A percentile compares a stretch with the other conserved stretches of the same genome.
Conservation (phyloP, 2,113 vertebrate species). For the Spea bombifrons region DNA sequence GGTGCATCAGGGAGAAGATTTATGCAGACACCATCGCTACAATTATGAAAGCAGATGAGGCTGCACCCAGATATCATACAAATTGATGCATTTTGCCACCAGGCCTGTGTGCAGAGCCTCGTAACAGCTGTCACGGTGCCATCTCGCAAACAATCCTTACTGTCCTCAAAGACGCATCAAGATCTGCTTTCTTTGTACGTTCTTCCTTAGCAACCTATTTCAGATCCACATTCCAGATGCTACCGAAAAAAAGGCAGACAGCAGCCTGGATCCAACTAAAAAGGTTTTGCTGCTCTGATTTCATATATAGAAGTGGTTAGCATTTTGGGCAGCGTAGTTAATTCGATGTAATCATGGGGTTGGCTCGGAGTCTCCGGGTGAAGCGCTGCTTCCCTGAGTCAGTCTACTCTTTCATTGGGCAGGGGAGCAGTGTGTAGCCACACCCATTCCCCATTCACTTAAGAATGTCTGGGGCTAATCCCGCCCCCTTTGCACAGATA, state of each 20-base stretch:
- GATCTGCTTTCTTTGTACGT: constrained; percentile 7
- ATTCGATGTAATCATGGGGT: constrained; percentile 57
- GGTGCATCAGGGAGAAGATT: constrained; percentile 50
- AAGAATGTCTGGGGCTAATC: no score
- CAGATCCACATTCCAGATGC: constrained; percentile 45
- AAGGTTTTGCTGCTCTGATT: constrained; percentile 32
- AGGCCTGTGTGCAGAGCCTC: constrained; percentile 56
- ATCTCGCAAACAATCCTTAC: constrained; percentile 43
- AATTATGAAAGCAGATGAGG: constrained; percentile 61
- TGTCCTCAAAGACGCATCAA: constrained; percentile 42
- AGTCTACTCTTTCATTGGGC: no score
- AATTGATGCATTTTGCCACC: constrained; percentile 63
- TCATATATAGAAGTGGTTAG: constrained; percentile 47
- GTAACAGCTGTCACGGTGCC: constrained; percentile 61
- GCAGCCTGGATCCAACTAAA: neutral
- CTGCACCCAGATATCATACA: constrained; percentile 59
- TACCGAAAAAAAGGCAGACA: constrained; percentile 34
- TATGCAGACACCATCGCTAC: constrained; percentile 61
- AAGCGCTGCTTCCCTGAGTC: no score
- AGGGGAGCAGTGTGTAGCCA: no score
- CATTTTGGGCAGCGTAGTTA: constrained; percentile 52
- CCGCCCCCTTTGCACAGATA: no score
- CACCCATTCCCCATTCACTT: no score
- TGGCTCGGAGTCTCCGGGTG: no score
- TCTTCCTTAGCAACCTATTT: constrained; percentile 1